phyloP scores from a whole-genome alignment of 2,888 invertebrate species.

The Drosophila sordidapex region DNA sequence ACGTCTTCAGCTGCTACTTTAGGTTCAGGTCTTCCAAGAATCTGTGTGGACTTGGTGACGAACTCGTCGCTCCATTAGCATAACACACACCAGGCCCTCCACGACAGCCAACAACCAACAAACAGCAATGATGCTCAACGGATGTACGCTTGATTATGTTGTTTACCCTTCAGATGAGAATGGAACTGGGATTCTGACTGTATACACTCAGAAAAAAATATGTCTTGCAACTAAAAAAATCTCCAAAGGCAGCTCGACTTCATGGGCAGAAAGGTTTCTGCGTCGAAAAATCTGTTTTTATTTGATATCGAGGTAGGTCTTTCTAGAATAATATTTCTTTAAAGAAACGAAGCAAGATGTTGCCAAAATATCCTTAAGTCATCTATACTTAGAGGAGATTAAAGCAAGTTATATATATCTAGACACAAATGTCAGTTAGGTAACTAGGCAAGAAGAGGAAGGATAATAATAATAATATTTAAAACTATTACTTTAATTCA shows the following conservation, averaged over 20 bases:
- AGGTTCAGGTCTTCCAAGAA: constrained; percentile 59
- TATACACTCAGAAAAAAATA: neutral
- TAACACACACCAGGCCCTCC: constrained; percentile 47
- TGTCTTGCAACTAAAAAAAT: neutral
- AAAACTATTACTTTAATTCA: too few relatives aligned
- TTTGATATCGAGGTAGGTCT: neutral
- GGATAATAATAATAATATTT: too few relatives aligned
- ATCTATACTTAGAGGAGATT: neutral
- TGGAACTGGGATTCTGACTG: constrained; percentile 21
- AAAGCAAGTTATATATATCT: neutral
- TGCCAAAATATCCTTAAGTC: neutral
- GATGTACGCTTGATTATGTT: constrained; percentile 80
- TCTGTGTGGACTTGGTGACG: constrained; percentile 69
- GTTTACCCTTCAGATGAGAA: constrained; percentile 52
- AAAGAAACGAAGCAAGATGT: neutral
- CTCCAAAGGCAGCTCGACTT: neutral
- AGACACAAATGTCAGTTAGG: rapidly evolving
- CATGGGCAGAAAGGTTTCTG: too few relatives aligned
- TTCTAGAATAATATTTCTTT: neutral
- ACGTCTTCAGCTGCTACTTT: constrained; percentile 24
- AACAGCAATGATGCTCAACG: constrained; percentile 22
- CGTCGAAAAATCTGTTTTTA: neutral
- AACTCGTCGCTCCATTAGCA: constrained; percentile 75
- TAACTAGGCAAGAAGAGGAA: neutral
- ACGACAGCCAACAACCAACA: constrained; percentile 1